Conservation (phyloP, 2,113 vertebrate species). For the Sitta europaea region DNA sequence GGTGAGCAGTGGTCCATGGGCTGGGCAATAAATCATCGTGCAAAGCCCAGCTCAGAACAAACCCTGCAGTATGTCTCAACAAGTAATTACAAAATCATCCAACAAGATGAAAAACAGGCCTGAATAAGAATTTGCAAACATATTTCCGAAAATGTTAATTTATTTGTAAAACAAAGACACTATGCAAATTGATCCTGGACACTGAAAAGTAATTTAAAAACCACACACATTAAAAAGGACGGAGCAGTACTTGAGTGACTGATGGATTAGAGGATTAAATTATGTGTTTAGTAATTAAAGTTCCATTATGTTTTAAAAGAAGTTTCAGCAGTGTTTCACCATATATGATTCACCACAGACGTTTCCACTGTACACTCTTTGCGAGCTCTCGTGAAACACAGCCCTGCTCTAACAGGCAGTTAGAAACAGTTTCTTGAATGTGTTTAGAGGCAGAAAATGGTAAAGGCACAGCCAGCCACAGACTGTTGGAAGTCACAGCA, state of each 20-base stretch:
- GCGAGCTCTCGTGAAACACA: background rate
- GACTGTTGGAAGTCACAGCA: background rate
- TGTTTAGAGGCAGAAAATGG: background rate
- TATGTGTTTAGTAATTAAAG: background rate
- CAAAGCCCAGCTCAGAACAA: background rate
- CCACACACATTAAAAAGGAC: background rate
- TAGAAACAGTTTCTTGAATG: background rate
- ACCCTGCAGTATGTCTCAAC: background rate
- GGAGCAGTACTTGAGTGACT: background rate
- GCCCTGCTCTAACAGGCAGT: background rate
- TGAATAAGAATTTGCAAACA: background rate
- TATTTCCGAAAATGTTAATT: background rate
- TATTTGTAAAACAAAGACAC: background rate
- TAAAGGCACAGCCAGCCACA: background rate
- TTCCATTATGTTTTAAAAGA: background rate
- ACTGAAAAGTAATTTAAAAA: background rate
- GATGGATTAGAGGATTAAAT: background rate
- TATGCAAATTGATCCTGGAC: background rate
- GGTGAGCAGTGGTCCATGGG: rapidly evolving
- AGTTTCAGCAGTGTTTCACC: background rate
- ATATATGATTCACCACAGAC: background rate
- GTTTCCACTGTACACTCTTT: background rate
- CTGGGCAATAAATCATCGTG: background rate
- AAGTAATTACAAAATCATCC: background rate
- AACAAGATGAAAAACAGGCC: background rate